Evolutionary conservation across 2,888 invertebrate genomes (phyloP), one percentile per base, ranked within the genome.

Genomic region (Stenolophus ochropezus): DNA sequence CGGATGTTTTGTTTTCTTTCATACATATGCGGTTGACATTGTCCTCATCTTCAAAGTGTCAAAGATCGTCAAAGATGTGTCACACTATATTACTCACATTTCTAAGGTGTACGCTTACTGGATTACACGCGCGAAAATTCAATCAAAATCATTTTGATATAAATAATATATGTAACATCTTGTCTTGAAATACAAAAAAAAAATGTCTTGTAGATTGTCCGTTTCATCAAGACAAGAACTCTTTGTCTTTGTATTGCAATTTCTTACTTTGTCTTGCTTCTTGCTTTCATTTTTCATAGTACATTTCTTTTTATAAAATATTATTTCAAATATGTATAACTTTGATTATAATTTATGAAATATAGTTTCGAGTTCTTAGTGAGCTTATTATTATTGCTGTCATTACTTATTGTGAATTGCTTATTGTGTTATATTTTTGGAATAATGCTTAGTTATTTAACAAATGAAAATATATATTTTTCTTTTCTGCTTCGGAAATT

Each of bases 21-120:
- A 69, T 69, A 69, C 65, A 69, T 69, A 69, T 69, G 65, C 65
- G 65, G 27, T 69, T 69, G 27, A 69, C 33, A 69, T 33, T 69
- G 65, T 33, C 33, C 65, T 69, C 18, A 27, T 69, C 27, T 18
- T 27, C 8, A 27, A 27, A 11, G n/a, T 33, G 65, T 69, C 65
- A 69, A 69, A 69, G 65, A 33, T 69, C 65, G 65, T 6, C 18
- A 42, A 42, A 42, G 33, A 42, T 42, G 14, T 51, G 51, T 51
- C 51, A 51, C 51, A 51, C 18, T 18, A 51, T 51, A 16, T 51
- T 51, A 14, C 14, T 16, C 14, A 18, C 8, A 16, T 51, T 51
- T 51, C 33, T 42, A 11, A 42, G 33, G 11, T 11, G 11, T 42
- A 42, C 11, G 11, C 33, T 42, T 42, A 42, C 33, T 42, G 33